These are phyloP conservation scores for Sternarchorhynchus goeldii DNA, from an alignment of 2,797 vertebrate species.

Conservation along the genomic window DNA sequence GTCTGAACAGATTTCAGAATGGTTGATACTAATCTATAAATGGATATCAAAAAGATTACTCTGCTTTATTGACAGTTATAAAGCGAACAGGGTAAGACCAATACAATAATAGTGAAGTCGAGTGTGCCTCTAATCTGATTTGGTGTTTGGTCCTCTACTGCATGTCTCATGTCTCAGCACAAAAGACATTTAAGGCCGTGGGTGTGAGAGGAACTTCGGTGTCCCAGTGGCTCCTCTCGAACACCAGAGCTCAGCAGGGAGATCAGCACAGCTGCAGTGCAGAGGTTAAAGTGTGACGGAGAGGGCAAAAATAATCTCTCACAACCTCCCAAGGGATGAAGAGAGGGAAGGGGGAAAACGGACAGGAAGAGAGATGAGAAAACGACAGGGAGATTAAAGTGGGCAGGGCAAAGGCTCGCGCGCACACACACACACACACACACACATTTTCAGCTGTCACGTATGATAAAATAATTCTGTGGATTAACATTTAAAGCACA, in stretches of 20 bases:
- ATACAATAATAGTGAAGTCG: neutral
- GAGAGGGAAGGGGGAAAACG: too few relatives aligned
- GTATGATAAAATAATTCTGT: too few relatives aligned
- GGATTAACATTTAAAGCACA: too few relatives aligned
- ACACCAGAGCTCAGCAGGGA: neutral
- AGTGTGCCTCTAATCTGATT: slow-evolving; percentile 11
- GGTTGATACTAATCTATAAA: neutral
- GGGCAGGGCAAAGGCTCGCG: slow-evolving; percentile 3
- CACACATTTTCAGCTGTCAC: too few relatives aligned
- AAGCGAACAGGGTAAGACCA: neutral
- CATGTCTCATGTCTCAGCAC: neutral
- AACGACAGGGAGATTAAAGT: slow-evolving; percentile 11
- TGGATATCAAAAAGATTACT: neutral
- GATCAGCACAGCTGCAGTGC: slow-evolving; percentile 7
- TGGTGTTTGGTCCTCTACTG: slow-evolving; percentile 15
- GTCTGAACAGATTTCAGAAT: neutral
- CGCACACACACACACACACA: too few relatives aligned
- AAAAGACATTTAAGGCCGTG: neutral
- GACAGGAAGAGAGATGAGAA: neutral
- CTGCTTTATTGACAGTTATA: neutral
- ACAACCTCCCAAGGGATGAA: neutral
- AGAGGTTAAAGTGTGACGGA: slow-evolving; percentile 15
- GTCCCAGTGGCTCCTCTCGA: slow-evolving; percentile 3
- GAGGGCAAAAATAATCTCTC: slow-evolving; percentile 11
- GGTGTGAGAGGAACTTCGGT: too few relatives aligned